Conservation (phyloP, 2,888 invertebrate genomes). For the Seira sanloemensis region DNA sequence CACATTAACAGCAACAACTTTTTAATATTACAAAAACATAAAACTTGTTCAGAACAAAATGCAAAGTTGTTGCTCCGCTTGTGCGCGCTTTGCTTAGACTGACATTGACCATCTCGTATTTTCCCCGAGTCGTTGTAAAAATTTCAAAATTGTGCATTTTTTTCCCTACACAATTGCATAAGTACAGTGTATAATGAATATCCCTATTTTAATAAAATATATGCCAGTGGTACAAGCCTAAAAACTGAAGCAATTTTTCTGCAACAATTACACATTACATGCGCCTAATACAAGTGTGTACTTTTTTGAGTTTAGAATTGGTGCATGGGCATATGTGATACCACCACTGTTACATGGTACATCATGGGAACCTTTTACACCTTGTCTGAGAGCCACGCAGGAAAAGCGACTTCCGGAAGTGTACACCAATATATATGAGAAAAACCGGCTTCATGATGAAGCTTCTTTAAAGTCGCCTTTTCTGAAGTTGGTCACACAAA, state of each 20-base stretch:
- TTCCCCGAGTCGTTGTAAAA: background rate
- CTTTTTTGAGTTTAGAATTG: too few species aligned
- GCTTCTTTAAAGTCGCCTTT: background rate
- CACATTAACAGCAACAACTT: background rate
- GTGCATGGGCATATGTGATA: too few species aligned
- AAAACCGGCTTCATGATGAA: conserved; percentile 54
- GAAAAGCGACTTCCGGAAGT: conserved; percentile 49
- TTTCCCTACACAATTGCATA: background rate
- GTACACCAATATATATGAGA: conserved; percentile 25
- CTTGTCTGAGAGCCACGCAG: background rate
- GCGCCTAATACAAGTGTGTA: too few species aligned
- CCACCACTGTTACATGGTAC: too few species aligned
- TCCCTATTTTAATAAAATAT: background rate
- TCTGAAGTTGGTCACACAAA: background rate
- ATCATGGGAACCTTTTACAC: background rate
- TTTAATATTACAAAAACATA: too few species aligned
- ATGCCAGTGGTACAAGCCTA: background rate
- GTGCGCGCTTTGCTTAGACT: background rate
- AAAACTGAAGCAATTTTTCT: background rate
- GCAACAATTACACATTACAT: background rate
- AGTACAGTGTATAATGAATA: background rate
- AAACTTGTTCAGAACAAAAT: background rate
- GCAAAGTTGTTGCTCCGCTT: background rate
- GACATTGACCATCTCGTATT: background rate
- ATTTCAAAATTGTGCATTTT: too few species aligned